Evolutionary conservation across 2,888 invertebrate genomes (phyloP).

Genomic region (Drosophila diplacantha): DNA sequence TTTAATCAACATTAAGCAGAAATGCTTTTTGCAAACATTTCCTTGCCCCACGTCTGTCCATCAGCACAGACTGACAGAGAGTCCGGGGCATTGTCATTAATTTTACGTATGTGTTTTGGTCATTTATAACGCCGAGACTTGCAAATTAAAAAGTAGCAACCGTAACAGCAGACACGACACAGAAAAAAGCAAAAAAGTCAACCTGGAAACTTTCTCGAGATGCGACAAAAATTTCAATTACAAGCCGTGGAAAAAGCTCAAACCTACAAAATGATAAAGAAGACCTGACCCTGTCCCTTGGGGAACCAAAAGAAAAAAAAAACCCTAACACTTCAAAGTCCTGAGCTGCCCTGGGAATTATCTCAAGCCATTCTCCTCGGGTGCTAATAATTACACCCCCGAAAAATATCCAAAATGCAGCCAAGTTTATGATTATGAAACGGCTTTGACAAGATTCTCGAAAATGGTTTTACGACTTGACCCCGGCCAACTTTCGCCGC

Average conservation of each 20-base stretch:
- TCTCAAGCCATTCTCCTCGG: slow-evolving; percentile 34
- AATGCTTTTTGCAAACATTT: slow-evolving; percentile 70
- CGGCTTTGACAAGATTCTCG: slow-evolving; percentile 69
- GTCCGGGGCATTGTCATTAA: slow-evolving; percentile 61
- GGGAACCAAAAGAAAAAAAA: slow-evolving; percentile 37
- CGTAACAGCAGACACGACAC: slow-evolving; percentile 1
- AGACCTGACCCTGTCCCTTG: slow-evolving; percentile 26
- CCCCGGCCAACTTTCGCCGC: slow-evolving; percentile 28
- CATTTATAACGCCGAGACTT: slow-evolving; percentile 64
- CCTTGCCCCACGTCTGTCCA: slow-evolving; percentile 43
- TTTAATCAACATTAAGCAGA: slow-evolving; percentile 72
- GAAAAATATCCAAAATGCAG: slow-evolving; percentile 10
- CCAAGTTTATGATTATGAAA: slow-evolving; percentile 66
- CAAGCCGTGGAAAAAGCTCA: slow-evolving; percentile 37
- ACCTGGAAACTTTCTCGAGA: slow-evolving; percentile 35
- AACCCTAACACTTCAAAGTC: slow-evolving; percentile 64
- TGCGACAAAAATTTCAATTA: slow-evolving; percentile 58
- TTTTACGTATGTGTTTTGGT: slow-evolving; percentile 66
- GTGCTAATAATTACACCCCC: slow-evolving; percentile 64
- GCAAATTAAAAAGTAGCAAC: slow-evolving; percentile 61
- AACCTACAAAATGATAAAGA: slow-evolving; percentile 14
- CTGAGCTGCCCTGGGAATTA: slow-evolving; percentile 45
- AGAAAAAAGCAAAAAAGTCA: slow-evolving; percentile 11
- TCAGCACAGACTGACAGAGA: slow-evolving; percentile 43
- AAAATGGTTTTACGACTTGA: slow-evolving; percentile 71